Base-by-base conservation (phyloP, 1,140 invertebrate genomes). In the Contarinia nasturtii region DNA sequence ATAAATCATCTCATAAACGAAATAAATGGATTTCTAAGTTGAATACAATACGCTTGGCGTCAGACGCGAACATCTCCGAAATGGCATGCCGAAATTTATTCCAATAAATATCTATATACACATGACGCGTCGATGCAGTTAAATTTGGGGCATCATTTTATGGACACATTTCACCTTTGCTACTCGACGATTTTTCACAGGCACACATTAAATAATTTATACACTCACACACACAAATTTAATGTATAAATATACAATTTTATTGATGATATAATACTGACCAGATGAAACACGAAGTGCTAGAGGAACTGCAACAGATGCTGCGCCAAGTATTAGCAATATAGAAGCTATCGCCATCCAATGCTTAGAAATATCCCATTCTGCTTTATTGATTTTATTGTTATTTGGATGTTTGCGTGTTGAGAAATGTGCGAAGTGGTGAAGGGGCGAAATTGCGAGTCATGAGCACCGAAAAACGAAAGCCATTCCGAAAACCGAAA, bases 311-410 rank as follows among this genome's bases (percentile, higher is more conserved):
- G 75, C 76, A 27, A 77, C 76, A 52, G 75, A 75, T 36, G 74
- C 75, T 46, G 74, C 74, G 33, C 75, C 75, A 44, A 74, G 75
- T 51, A 78, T 69, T 54, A 78, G 57, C 49, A 78, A 68, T 48
- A 79, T 67, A 44, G 71, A 73, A n/a, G 71, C 72, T 51, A 77
- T 73, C 52, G 75, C 72, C 53, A 75, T 74, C 75, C 75, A 78
- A 44, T 76, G 74, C 49, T 72, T 64, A 50, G 66, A 63, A 46
- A 68, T 66, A 58, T 72, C 69, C 51, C 71, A 66, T 55, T 65
- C 70, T 67, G 52, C n/a, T 15, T 18, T 18, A 21, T 14, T 21
- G 19, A 18, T 14, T 20, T 44, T 44, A 15, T 44, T 17, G 12
- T 17, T 38, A 38, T n/a, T 38, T 3, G 15, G 15, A 38, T n/a